Evolutionary conservation across 1,140 invertebrate genomes (phyloP).

Genomic region (Arctopsyche grandis): DNA sequence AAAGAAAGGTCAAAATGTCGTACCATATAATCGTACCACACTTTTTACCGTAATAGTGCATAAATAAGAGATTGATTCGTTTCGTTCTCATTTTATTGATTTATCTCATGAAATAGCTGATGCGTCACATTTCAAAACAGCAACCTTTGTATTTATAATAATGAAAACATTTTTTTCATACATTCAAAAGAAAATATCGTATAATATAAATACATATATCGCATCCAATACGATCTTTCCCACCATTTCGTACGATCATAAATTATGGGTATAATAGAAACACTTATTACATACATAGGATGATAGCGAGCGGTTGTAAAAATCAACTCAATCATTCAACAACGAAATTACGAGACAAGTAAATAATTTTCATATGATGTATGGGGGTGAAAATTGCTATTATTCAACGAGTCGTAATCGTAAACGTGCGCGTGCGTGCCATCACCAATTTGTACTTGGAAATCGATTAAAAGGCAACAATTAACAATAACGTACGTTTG

Average conservation of each 20-base stretch:
- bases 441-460: too few relatives aligned
- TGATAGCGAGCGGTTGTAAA: slow-evolving; percentile 25
- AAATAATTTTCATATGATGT: slow-evolving; percentile 43
- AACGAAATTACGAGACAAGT: slow-evolving; percentile 41
- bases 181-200: neutral
- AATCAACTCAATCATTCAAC: slow-evolving; percentile 43
- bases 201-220: too few relatives aligned
- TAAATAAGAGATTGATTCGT: neutral
- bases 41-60: neutral
- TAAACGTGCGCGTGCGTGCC: neutral
- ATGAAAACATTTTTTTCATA: too few relatives aligned
- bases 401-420: neutral
- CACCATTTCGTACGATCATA: slow-evolving; percentile 40
- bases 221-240: slow-evolving; percentile 22
- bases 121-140: too few relatives aligned
- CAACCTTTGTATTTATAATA: too few relatives aligned
- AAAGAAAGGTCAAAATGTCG: slow-evolving; percentile 28
- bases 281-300: slow-evolving; percentile 32
- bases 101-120: too few relatives aligned
- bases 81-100: too few relatives aligned
- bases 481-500: neutral
- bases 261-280: slow-evolving; percentile 46
- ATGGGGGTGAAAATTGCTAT: slow-evolving; percentile 26
- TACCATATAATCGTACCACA: neutral
- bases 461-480: neutral